Evolutionary conservation across 2,888 invertebrate genomes (phyloP).

Genomic region (Cantharis flavilabris): DNA sequence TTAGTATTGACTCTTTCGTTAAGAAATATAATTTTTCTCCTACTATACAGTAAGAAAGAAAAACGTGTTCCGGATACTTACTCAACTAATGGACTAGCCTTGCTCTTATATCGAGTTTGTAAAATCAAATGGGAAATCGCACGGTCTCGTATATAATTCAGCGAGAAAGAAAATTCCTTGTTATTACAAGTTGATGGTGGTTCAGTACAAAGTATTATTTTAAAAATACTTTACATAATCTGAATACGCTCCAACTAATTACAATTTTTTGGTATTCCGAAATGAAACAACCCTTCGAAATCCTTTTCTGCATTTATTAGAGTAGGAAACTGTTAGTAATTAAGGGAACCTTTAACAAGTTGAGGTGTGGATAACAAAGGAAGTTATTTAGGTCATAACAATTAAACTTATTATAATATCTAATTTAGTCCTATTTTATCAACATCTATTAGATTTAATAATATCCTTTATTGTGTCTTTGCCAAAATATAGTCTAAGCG

Average conservation of each 20-base stretch:
- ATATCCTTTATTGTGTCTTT: background rate
- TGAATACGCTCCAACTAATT: background rate
- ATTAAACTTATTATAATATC: background rate
- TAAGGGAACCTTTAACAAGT: background rate
- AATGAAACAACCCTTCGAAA: background rate
- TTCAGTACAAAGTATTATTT: background rate
- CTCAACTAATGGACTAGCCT: background rate
- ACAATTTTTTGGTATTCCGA: background rate
- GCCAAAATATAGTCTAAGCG: background rate
- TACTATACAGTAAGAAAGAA: background rate
- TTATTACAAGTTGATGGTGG: background rate
- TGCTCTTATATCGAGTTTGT: background rate
- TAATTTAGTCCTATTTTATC: background rate
- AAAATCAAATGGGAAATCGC: background rate
- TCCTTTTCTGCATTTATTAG: background rate
- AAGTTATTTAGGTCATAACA: background rate
- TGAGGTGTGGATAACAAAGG: background rate
- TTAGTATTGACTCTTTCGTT: background rate
- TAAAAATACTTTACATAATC: background rate
- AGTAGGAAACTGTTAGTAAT: background rate
- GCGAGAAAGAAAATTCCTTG: background rate
- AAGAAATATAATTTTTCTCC: background rate
- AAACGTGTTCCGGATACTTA: background rate
- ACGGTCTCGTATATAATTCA: background rate
- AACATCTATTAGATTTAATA: background rate